Conservation (phyloP, 23 tunicate genomes). For the Halocynthia aurantium region DNA sequence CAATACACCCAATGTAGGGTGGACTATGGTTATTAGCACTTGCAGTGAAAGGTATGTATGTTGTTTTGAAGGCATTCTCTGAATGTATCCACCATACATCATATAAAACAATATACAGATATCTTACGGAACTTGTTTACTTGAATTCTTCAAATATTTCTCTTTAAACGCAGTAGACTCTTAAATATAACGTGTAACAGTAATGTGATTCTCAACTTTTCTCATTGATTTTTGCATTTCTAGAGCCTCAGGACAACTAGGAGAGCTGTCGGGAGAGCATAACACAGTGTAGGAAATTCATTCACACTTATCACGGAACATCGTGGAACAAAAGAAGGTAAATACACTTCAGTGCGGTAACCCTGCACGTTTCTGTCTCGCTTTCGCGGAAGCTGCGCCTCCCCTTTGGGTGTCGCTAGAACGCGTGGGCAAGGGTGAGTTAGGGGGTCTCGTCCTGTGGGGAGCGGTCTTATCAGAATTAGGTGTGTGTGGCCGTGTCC, state of each 20-base stretch:
- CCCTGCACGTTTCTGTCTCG: neutral
- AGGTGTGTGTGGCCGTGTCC: conserved; percentile 12
- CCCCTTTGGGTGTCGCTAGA: conserved; percentile 10
- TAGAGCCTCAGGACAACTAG: too few species aligned
- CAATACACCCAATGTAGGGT: too few species aligned
- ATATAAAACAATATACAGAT: too few species aligned
- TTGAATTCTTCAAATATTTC: neutral
- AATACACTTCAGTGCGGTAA: neutral
- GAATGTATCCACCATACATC: too few species aligned
- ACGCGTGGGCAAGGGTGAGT: conserved; percentile 1
- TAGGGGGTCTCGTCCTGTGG: neutral
- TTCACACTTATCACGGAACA: too few species aligned
- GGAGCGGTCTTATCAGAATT: conserved; percentile 13
- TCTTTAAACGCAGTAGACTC: neutral
- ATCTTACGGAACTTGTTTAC: too few species aligned
- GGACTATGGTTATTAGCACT: too few species aligned
- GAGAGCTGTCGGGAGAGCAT: too few species aligned
- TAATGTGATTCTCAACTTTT: neutral
- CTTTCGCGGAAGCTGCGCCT: conserved; percentile 15
- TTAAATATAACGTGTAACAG: neutral
- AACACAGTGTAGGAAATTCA: too few species aligned
- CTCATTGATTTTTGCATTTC: neutral
- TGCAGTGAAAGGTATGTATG: too few species aligned
- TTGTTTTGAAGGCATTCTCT: too few species aligned
- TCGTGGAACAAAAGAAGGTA: too few species aligned